Percentiles rank a stretch among this genome's conserved stretches.
These are phyloP conservation scores for Bacillus rossius DNA, from an alignment of 1,140 invertebrate genomes.

Conservation along the genomic window DNA sequence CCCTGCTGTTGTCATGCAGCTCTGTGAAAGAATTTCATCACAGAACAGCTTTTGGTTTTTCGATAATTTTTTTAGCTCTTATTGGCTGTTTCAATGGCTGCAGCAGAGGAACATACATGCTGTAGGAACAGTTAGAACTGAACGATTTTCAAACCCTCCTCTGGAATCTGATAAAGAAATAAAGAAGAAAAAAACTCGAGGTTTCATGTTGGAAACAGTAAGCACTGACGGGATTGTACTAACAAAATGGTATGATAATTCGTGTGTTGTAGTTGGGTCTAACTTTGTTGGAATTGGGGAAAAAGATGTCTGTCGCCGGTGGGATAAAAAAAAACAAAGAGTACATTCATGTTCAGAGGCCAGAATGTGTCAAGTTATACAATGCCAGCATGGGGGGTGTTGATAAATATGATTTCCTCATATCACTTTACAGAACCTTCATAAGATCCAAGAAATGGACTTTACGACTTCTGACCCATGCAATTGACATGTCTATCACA, in stretches of 20 bases:
- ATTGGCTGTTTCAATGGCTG: conserved; percentile 35
- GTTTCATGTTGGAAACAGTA: neutral
- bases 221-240: conserved; percentile 19
- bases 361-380: conserved; percentile 35
- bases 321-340: conserved; percentile 31
- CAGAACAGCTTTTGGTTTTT: conserved; percentile 19
- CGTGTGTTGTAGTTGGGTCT: conserved; percentile 7
- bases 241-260: conserved; percentile 21
- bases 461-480: conserved; percentile 29
- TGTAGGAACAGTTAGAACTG: conserved; percentile 32
- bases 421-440: no score
- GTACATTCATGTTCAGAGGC: conserved; percentile 31
- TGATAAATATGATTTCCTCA: conserved; percentile 20
- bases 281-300: conserved; percentile 20
- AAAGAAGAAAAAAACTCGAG: conserved; percentile 27
- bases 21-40: conserved; percentile 20
- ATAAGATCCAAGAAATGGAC: no score
- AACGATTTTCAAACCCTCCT: conserved; percentile 23
- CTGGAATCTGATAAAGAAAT: conserved; percentile 35
- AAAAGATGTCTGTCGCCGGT: conserved; percentile 22
- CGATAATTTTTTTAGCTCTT: conserved; percentile 35
- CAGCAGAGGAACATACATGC: conserved; percentile 37
- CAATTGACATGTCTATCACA: conserved; percentile 24
- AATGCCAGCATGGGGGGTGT: conserved; percentile 41
- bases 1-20: conserved; percentile 22